Evolutionary conservation across 1,140 invertebrate species (phyloP), one percentile per base, ranked within the genome.

Genomic region (Zaprionus africanus): DNA sequence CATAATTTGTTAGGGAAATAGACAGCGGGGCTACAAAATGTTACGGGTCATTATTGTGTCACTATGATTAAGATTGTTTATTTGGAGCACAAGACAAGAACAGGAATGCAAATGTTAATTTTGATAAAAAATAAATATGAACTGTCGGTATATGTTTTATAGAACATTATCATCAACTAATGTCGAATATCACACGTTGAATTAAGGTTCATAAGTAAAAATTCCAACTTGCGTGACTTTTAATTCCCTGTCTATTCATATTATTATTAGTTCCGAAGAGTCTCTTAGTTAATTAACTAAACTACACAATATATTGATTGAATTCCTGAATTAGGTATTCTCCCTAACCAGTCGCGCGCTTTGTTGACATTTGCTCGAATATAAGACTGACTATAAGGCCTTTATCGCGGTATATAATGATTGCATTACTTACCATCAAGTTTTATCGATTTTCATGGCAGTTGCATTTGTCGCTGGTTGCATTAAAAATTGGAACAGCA

Each of bases 381-480:
- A 24, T 22, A 51, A 51, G 19, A 22, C 46, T 19, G 0, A 49
- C 9, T 51, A 22, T 51, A 22, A 12, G 46, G 46, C 9, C 13
- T 11, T 22, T 6, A 6, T 24, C 0, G 19, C 19, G 1, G 46
- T 51, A 41, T 24, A 51, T 5, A 41, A 22, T 38, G 38, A 31
- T 15, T 60, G 53, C 31, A 46, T 41, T 76, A 36, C 19, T 41
- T 76, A 36, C 19, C 46, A 78, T 79, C 66, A 60, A 67, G 24
- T 69, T 60, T 31, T 53, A 73, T 64, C n/a, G 68, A 69, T 69
- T 73, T 74, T 70, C 36, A 24, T 57, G 67, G 61, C 36, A 24
- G n/a, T 60, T 73, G 54, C 56, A 72, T 68, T 56, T 22, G 26
- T 41, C 31, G 28, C 15, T 31, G 46, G 5, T 38, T 73, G 43